Evolutionary conservation across 2,113 vertebrate species (phyloP).

Genomic region (Psilopogon haemacephalus): DNA sequence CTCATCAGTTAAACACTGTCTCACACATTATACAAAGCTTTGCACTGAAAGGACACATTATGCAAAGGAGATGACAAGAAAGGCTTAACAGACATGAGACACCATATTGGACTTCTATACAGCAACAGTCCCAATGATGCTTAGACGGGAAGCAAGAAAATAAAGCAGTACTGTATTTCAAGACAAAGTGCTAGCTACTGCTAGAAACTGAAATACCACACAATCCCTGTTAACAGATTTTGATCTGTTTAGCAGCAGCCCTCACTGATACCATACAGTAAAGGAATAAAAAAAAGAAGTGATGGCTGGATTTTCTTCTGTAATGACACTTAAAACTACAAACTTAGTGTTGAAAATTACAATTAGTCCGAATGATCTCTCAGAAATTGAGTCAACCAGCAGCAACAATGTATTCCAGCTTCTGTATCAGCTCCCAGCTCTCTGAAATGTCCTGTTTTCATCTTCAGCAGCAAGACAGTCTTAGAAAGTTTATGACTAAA

Average conservation of each 20-base stretch:
- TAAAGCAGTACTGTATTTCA: slow-evolving; percentile 35
- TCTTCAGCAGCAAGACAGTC: not conserved
- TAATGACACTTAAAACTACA: not conserved
- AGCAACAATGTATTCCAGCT: not conserved
- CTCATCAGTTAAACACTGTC: not conserved
- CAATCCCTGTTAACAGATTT: not conserved
- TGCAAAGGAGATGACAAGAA: slow-evolving; percentile 27
- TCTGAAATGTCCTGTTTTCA: not conserved
- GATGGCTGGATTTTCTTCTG: not conserved
- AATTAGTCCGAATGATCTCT: not conserved
- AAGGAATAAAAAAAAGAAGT: not conserved
- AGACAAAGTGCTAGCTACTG: slow-evolving; percentile 16
- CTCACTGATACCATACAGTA: not conserved
- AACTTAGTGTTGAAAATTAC: not conserved
- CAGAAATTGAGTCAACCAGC: not conserved
- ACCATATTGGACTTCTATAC: slow-evolving; percentile 13
- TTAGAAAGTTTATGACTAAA: not conserved
- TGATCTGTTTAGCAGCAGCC: not conserved
- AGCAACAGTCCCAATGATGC: slow-evolving; percentile 6
- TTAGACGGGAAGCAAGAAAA: not conserved
- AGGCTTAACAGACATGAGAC: not conserved
- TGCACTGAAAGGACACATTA: slow-evolving; percentile 38
- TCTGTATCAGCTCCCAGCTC: not conserved
- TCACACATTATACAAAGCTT: not conserved
- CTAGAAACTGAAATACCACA: not conserved